Evolutionary conservation across 2,888 invertebrate genomes (phyloP), one percentile per base, ranked within the genome.

Genomic region (Drosophila rellima): DNA sequence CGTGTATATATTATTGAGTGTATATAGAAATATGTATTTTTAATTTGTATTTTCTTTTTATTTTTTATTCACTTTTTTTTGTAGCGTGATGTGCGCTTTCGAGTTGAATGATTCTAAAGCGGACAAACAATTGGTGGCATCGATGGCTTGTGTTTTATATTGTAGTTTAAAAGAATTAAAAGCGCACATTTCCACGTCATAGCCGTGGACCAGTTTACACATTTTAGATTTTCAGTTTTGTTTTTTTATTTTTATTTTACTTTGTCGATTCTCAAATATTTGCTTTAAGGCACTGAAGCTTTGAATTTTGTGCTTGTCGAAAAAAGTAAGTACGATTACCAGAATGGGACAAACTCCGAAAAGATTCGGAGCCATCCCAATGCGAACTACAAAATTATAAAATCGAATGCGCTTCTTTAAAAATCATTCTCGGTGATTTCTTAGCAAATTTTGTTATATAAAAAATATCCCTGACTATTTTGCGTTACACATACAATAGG

Each of bases 211-310:
- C 39, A 26, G 56, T 61, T 51, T 66, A 55, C 54, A 59, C n/a
- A 47, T 48, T 20, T 56, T 23, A 5, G 11, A 39, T 51, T 72
- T 72, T 51, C 29, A 44, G 26, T 48, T 45, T 64, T 54, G 35
- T 69, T 70, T 47, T 40, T 33, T 40, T 18, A 18, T 18, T n/a
- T 33, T 31, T 40, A 8, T 26, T 17, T 54, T 54, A 13, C 42
- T 42, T 42, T 45, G 33, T 56, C 56, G 70, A 69, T 68, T 75
- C 51, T 70, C 55, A 68, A 63, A 75, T 75, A 55, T 80, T 82
- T 82, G 88, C 89, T 78, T 90, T 90, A 90, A 90, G 90, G 90
- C 90, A 90, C 90, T 90, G 91, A 90, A 90, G 91, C 91, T 83
- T 83, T 88, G 76, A 90, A 84, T 89, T 90, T 88, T 89, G 84